Conservation (phyloP, 2,888 invertebrate genomes). For the Rosalia funebris region DNA sequence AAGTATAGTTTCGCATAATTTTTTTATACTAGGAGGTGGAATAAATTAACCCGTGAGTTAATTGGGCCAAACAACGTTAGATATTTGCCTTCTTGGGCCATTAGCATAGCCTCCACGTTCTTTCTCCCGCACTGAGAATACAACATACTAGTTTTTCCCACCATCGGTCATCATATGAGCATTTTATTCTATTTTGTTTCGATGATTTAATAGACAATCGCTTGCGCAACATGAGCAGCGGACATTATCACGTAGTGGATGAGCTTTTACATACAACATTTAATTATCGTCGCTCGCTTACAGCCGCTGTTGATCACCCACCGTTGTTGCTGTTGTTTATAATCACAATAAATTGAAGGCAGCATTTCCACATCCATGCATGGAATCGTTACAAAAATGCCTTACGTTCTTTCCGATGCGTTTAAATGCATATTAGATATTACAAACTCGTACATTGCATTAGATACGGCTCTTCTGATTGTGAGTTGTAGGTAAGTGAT, state of each 20-base stretch:
- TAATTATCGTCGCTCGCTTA: slow-evolving; percentile 50
- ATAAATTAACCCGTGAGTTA: not conserved
- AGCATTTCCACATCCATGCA: slow-evolving; percentile 32
- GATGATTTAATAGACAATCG: slow-evolving; percentile 63
- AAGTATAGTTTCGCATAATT: not conserved
- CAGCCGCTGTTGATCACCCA: slow-evolving; percentile 45
- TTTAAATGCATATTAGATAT: slow-evolving; percentile 21
- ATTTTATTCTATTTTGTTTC: slow-evolving; percentile 59
- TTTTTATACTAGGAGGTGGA: not conserved
- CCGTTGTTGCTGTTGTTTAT: slow-evolving; percentile 32
- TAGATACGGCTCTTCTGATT: slow-evolving; percentile 2
- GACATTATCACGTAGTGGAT: slow-evolving; percentile 54
- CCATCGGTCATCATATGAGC: slow-evolving; percentile 59
- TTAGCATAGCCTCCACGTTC: slow-evolving; percentile 53
- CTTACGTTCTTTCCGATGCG: slow-evolving; percentile 19
- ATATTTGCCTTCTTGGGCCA: slow-evolving; percentile 35
- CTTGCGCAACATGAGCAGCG: slow-evolving; percentile 56
- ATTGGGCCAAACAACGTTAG: not conserved
- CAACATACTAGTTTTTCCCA: slow-evolving; percentile 62
- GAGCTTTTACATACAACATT: slow-evolving; percentile 55
- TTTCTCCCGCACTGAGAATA: slow-evolving; percentile 58
- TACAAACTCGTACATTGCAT: not conserved
- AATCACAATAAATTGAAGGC: slow-evolving; percentile 38
- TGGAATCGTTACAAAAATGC: slow-evolving; percentile 25
- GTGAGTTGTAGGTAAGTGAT: too few relatives aligned